Percentiles rank a stretch among this genome's conserved stretches.
Evolutionary conservation across 2,113 vertebrate species (phyloP).

Genomic region (Sorex araneus): DNA sequence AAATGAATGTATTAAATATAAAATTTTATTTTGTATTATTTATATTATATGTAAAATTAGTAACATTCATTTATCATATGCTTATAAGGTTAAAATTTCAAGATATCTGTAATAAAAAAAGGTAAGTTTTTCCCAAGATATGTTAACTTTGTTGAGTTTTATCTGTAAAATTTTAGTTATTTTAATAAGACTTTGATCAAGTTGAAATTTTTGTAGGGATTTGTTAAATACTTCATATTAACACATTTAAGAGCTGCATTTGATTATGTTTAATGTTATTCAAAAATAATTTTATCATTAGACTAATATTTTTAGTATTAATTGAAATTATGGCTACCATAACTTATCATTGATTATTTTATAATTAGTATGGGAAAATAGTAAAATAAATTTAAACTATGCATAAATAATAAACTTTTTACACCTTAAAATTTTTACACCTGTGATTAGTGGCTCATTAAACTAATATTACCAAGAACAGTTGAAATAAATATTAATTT

Average conservation of each 20-base stretch:
- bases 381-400: neutral
- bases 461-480: neutral
- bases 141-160: neutral
- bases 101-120: neutral
- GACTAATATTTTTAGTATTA: neutral
- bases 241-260: neutral
- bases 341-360: neutral
- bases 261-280: neutral
- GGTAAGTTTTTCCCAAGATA: neutral
- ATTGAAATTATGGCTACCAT: slow-evolving; percentile 1
- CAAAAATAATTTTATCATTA: neutral
- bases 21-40: neutral
- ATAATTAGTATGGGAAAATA: neutral
- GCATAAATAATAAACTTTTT: neutral
- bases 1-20: neutral
- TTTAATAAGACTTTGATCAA: neutral
- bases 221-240: neutral
- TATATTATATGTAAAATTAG: neutral
- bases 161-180: neutral
- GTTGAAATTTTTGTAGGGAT: neutral
- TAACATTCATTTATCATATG: neutral
- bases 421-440: no score
- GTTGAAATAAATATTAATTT: neutral
- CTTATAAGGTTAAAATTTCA: neutral
- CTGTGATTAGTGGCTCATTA: neutral